Percentiles rank a stretch among this genome's conserved stretches.
Conservation (phyloP, 1,140 invertebrate genomes). For the Linepithema humile region DNA sequence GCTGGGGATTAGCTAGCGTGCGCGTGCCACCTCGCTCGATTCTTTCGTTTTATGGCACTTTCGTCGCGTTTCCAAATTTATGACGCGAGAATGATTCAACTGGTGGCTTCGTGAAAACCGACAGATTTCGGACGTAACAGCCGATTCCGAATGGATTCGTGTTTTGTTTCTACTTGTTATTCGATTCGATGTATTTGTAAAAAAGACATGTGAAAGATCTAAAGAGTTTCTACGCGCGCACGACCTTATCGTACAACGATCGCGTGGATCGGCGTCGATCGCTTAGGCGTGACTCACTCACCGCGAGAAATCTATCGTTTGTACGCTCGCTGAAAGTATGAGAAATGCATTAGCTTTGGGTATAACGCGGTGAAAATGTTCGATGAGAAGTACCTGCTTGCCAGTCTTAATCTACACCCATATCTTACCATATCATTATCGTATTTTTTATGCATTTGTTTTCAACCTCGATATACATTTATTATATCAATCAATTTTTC, state of each 20-base stretch:
- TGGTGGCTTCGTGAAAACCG: slow-evolving; percentile 25
- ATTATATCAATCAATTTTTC: background rate
- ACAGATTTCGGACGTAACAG: background rate
- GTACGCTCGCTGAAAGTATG: slow-evolving; percentile 38
- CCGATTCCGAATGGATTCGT: slow-evolving; percentile 5
- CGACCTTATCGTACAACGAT: slow-evolving; percentile 29
- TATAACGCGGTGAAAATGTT: slow-evolving; percentile 15
- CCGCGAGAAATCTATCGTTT: slow-evolving; percentile 33
- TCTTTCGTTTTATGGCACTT: slow-evolving; percentile 36
- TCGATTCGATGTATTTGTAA: background rate
- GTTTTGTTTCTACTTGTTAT: background rate
- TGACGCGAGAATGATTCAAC: slow-evolving; percentile 46
- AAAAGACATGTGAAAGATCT: background rate
- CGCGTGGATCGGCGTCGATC: slow-evolving; percentile 35
- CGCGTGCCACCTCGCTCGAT: background rate
- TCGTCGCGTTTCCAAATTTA: slow-evolving; percentile 48
- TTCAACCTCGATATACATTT: background rate
- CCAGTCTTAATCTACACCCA: slow-evolving; percentile 16
- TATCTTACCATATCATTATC: background rate
- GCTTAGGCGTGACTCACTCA: slow-evolving; percentile 37
- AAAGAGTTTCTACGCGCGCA: slow-evolving; percentile 30
- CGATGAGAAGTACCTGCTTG: background rate
- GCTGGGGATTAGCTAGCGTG: slow-evolving; percentile 15
- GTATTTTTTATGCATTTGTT: background rate
- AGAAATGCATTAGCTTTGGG: slow-evolving; percentile 50